phyloP scores from a whole-genome alignment of 1,140 invertebrate genomes.

The silkworm (Bombyx mori) region ASM3026992v2 NC_085112.1:683001-683500 shows the following conservation, averaged over 20 bases:
- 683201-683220: conserved; percentile 60
- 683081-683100: conserved; percentile 36
- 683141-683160: conserved; percentile 37
- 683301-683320: conserved; percentile 42
- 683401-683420: conserved; percentile 35
- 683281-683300: conserved; percentile 37
- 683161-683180: conserved; percentile 45
- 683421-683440: conserved; percentile 42
- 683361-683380: conserved; percentile 31
- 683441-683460: conserved; percentile 50
- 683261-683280: conserved; percentile 41
- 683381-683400: conserved; percentile 39
- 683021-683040: conserved; percentile 66
- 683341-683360: conserved; percentile 16
- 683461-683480: conserved; percentile 49
- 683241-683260: conserved; percentile 28
- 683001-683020: conserved; percentile 59
- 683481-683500: conserved; percentile 40
- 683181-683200: conserved; percentile 23
- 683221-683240: conserved; percentile 36
- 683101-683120: conserved; percentile 53
- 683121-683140: conserved; percentile 46
- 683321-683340: conserved; percentile 26
- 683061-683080: conserved; percentile 56
- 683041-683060: conserved; percentile 46